Evolutionary conservation across 1,140 invertebrate genomes (phyloP).

Genomic region (Lepidurus packardi): DNA sequence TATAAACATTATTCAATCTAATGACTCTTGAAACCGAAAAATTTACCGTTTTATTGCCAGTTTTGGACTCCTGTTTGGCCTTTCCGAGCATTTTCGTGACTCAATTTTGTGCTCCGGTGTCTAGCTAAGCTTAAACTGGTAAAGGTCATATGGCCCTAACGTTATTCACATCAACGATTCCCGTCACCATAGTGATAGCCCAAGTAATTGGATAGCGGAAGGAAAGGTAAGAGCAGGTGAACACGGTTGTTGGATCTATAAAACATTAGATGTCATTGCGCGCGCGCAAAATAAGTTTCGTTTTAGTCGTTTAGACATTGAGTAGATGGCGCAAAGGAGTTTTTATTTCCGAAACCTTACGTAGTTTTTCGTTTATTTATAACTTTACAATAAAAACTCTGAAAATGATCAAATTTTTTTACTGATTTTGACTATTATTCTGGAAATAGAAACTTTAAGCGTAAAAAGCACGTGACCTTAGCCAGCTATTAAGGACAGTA

Average conservation of each 20-base stretch:
- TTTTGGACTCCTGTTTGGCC: neutral
- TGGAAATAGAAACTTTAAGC: too few relatives aligned
- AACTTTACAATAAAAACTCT: too few relatives aligned
- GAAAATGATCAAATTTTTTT: too few relatives aligned
- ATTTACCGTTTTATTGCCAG: slow-evolving; percentile 22
- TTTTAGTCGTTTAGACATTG: neutral
- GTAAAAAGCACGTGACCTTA: too few relatives aligned
- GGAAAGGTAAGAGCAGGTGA: slow-evolving; percentile 13
- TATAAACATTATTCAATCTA: neutral
- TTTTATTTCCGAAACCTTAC: too few relatives aligned
- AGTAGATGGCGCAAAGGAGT: neutral
- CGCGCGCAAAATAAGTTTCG: neutral
- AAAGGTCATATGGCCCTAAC: neutral
- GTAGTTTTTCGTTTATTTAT: too few relatives aligned
- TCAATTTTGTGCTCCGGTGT: neutral
- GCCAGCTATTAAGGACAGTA: too few relatives aligned
- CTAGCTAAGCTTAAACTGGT: neutral
- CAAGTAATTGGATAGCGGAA: neutral
- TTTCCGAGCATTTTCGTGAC: slow-evolving; percentile 25
- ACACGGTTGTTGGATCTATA: neutral
- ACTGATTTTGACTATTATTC: too few relatives aligned
- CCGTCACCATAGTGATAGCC: slow-evolving; percentile 1
- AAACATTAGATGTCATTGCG: neutral
- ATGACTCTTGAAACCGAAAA: neutral
- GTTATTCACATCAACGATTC: neutral